A percentile compares a stretch with the other conserved stretches of the same genome.
Evolutionary conservation across 2,888 invertebrate species (phyloP).

Genomic region (Andrena minutula): DNA sequence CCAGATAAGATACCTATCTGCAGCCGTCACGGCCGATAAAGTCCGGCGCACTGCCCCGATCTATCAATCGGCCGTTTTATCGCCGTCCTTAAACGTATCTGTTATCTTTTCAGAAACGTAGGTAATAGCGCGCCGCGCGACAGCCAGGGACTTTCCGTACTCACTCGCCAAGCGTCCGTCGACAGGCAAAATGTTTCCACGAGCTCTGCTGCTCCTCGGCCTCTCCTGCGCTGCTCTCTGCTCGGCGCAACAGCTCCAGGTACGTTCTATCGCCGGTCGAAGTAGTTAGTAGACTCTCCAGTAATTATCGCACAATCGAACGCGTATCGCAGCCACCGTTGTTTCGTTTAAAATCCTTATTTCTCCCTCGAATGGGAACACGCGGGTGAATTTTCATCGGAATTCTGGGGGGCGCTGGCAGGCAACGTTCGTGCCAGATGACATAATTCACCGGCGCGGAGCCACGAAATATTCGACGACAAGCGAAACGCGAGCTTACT

Average conservation of each 20-base stretch:
- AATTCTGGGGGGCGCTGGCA: neutral
- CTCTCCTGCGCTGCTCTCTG: slow-evolving; percentile 30
- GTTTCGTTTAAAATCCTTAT: too few species aligned
- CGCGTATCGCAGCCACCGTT: too few species aligned
- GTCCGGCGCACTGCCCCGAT: slow-evolving; percentile 27
- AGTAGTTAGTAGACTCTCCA: neutral
- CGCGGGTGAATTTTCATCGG: neutral
- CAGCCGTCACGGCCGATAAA: slow-evolving; percentile 34
- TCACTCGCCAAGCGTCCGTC: slow-evolving; percentile 22
- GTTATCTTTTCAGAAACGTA: slow-evolving; percentile 19
- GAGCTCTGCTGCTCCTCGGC: slow-evolving; percentile 25
- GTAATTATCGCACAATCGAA: neutral
- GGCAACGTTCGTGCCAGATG: neutral
- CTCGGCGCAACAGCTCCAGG: slow-evolving; percentile 34
- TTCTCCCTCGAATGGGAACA: too few species aligned
- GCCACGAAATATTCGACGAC: slow-evolving; percentile 20
- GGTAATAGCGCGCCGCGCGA: slow-evolving; percentile 35
- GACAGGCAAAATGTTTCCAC: slow-evolving; percentile 53
- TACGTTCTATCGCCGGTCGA: slow-evolving; percentile 34
- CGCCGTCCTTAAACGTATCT: slow-evolving; percentile 15
- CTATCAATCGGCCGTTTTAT: slow-evolving; percentile 56
- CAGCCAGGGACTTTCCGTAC: slow-evolving; percentile 32
- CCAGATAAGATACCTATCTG: slow-evolving; percentile 52
- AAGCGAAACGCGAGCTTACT: neutral
- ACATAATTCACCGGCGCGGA: neutral